phyloP scores from a whole-genome alignment of 2,113 vertebrate genomes.

The Podarcis raffonei region DNA sequence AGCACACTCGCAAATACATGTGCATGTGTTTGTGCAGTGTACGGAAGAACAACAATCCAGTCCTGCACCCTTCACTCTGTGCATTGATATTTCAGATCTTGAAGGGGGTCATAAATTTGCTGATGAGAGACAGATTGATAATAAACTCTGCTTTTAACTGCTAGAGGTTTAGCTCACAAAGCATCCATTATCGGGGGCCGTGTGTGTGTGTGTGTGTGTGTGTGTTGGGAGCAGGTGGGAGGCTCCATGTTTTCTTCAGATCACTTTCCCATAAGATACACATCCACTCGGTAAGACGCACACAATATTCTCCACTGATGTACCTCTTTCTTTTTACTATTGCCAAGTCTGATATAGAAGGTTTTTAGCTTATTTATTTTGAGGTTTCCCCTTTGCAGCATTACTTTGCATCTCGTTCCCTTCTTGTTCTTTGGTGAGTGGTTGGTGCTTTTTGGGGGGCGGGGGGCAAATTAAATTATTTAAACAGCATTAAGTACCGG shows the following conservation, averaged over 20 bases:
- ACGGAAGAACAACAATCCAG: constrained; percentile 34
- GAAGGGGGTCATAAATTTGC: constrained; percentile 71
- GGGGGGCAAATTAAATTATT: background rate
- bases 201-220: constrained; percentile 24
- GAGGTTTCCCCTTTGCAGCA: rapidly evolving
- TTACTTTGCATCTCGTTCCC: background rate
- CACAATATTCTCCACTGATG: background rate
- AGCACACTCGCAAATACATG: no score
- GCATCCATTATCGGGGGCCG: constrained; percentile 74
- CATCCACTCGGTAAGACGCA: background rate
- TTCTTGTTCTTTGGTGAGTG: background rate
- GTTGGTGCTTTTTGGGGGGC: background rate
- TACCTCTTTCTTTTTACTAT: background rate
- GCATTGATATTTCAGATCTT: constrained; percentile 72
- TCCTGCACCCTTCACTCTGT: constrained; percentile 57
- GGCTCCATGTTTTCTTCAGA: constrained; percentile 23
- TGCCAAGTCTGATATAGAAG: background rate
- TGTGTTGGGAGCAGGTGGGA: constrained; percentile 35
- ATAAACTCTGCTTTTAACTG: constrained; percentile 68
- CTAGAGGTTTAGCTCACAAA: constrained; percentile 60
- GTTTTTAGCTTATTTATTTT: background rate
- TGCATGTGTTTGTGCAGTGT: background rate
- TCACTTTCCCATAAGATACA: constrained; percentile 57
- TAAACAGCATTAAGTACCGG: background rate
- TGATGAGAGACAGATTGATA: constrained; percentile 68